phyloP scores from a whole-genome alignment of 2,888 invertebrate species.

The Drosophila nr. perissopoda region DNA sequence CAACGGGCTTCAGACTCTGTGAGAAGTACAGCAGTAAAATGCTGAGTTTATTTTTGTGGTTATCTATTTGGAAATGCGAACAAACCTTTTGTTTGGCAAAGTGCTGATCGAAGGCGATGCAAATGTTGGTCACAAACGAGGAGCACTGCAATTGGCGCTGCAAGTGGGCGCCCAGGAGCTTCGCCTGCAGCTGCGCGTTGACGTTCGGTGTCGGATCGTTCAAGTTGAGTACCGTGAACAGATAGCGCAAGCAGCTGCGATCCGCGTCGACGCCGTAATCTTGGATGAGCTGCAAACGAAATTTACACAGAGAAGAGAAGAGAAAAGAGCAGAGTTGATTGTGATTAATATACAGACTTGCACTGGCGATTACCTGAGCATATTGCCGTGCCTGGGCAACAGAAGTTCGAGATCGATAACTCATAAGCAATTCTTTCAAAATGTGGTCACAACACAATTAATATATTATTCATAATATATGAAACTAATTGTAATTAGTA shows the following conservation, averaged over 20 bases:
- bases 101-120: slow-evolving; percentile 94
- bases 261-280: slow-evolving; percentile 98
- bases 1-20: slow-evolving; percentile 91
- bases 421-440: slow-evolving; percentile 57
- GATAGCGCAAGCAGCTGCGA: slow-evolving; percentile 97
- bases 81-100: slow-evolving; percentile 90
- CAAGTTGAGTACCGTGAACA: slow-evolving; percentile 95
- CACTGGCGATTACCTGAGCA: slow-evolving; percentile 50
- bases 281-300: slow-evolving; percentile 90
- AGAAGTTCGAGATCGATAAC: slow-evolving; percentile 54
- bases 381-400: slow-evolving; percentile 55
- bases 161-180: slow-evolving; percentile 92
- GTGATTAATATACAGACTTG: slow-evolving; percentile 34
- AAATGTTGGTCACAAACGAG: slow-evolving; percentile 94
- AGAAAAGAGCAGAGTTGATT: slow-evolving; percentile 6
- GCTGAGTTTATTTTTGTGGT: background rate
- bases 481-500: slow-evolving; percentile 46
- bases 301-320: background rate
- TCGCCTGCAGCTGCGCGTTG: slow-evolving; percentile 87
- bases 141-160: slow-evolving; percentile 92
- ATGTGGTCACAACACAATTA: slow-evolving; percentile 45
- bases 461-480: slow-evolving; percentile 51
- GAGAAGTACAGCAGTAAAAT: background rate
- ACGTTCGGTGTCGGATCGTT: slow-evolving; percentile 88
- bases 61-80: background rate